Evolutionary conservation across 2,113 vertebrate species (phyloP), one percentile per base, ranked within the genome.

Genomic region (Solea senegalensis): DNA sequence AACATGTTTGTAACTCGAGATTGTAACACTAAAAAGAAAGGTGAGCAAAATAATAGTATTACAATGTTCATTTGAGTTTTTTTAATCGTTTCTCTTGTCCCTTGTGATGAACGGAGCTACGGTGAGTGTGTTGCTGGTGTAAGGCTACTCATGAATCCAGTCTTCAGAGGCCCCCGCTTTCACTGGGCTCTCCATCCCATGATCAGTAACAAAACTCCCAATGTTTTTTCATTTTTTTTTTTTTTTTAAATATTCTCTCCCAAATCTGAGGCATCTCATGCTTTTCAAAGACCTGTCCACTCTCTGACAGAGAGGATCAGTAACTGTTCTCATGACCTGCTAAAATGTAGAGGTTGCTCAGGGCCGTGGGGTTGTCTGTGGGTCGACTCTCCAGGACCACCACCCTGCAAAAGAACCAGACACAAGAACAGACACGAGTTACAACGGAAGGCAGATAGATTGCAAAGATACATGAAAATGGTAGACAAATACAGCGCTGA

Each of bases 311-410:
- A 9, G 43, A 58, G 49, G 89, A 81, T 95, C 93, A 99, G 95
- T 99, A 99, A 91, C 98, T 99, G 86, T 99, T 99, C 64, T 99
- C 98, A 0, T 99, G 98, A 57, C 98, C 98, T 10, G 98, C 98
- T 91, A 99, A 88, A 86, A 98, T 99, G 95, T 98, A 99, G 74
- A 99, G 97, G 88, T 99, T 99, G 93, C 97, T 99, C 90, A 96
- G 93, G 69, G 97, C 96, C 0, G 95, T 95, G 2, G 95, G 97
- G 85, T 98, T 95, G 60, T 96, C 96, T 0, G 98, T 99, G 12
- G 98, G 97, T 39, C 97, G 91, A 80, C 98, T 99, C 87, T 99
- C 96, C 85, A 99, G 76, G 78, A 99, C 98, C 7, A 99, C 98
- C 87, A 99, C 98, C 81, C 98, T 99, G 93, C 9, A 10, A 88